Conservation (phyloP, 1,140 invertebrate genomes). For the Caenorhabditis briggsae region DNA sequence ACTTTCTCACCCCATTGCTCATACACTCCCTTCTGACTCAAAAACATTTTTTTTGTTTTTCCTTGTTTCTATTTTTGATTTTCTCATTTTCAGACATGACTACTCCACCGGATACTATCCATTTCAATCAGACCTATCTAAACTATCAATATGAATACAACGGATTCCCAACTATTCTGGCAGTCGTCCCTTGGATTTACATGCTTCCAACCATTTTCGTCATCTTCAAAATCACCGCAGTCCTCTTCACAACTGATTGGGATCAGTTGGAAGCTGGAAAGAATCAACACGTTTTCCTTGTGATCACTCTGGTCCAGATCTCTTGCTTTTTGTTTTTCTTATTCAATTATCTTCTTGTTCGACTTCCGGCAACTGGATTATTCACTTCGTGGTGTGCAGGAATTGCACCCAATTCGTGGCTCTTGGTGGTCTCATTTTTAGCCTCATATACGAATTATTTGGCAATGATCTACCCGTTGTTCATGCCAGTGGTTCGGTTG, state of each 20-base stretch:
- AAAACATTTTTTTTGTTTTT: neutral
- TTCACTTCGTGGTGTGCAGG: conserved; percentile 25
- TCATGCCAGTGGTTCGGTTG: conserved; percentile 43
- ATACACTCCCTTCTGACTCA: neutral
- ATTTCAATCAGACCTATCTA: conserved; percentile 38
- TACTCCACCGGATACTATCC: conserved; percentile 26
- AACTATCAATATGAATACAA: conserved; percentile 43
- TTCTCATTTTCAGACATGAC: neutral
- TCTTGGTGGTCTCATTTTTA: neutral
- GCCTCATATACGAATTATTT: conserved; percentile 21
- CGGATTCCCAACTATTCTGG: conserved; percentile 41
- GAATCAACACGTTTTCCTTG: conserved; percentile 27
- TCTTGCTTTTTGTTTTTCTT: neutral
- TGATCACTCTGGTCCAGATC: conserved; percentile 1
- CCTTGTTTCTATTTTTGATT: neutral
- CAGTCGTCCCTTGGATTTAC: conserved; percentile 25
- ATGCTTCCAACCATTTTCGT: conserved; percentile 19
- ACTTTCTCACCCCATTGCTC: neutral
- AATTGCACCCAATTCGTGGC: conserved; percentile 13
- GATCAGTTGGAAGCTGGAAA: neutral
- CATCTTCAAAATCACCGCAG: neutral
- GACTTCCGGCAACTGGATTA: conserved; percentile 25
- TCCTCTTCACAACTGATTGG: conserved; percentile 21
- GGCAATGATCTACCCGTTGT: conserved; percentile 42
- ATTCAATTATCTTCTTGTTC: conserved; percentile 19